These are phyloP conservation scores for Magallana gigas DNA, from an alignment of 1,140 invertebrate species.

Conservation along the genomic window DNA sequence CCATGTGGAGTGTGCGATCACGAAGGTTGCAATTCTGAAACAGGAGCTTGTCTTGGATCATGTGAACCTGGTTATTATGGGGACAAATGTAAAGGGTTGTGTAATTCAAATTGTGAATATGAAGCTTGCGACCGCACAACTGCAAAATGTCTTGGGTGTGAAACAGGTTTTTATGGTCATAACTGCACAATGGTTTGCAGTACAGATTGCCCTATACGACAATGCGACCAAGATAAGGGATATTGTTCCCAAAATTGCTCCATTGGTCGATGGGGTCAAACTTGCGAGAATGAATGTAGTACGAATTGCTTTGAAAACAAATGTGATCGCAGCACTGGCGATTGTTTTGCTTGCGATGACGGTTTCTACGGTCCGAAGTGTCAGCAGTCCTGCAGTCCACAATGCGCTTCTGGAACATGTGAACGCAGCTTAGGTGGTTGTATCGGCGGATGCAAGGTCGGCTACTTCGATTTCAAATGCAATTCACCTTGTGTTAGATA, in stretches of 20 bases:
- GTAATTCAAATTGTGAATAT: slow-evolving; percentile 30
- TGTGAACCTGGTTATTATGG: slow-evolving; percentile 58
- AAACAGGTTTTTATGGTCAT: slow-evolving; percentile 28
- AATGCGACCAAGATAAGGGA: slow-evolving; percentile 3
- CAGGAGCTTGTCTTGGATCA: slow-evolving; percentile 53
- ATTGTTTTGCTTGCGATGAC: slow-evolving; percentile 15
- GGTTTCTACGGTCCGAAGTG: slow-evolving; percentile 44
- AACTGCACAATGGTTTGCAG: slow-evolving; percentile 44
- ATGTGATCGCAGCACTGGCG: slow-evolving; percentile 22
- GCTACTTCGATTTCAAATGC: slow-evolving; percentile 55
- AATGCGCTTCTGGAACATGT: slow-evolving; percentile 44
- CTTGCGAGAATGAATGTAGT: slow-evolving; percentile 21
- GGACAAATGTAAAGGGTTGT: slow-evolving; percentile 36
- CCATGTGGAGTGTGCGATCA: not conserved
- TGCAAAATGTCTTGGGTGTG: slow-evolving; percentile 35
- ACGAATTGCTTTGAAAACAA: slow-evolving; percentile 1
- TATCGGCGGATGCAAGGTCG: slow-evolving; percentile 50
- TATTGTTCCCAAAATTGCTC: slow-evolving; percentile 36
- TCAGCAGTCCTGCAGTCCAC: not conserved
- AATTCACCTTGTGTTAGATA: not conserved
- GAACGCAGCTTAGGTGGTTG: slow-evolving; percentile 52
- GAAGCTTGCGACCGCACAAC: not conserved
- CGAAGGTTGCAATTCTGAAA: slow-evolving; percentile 44
- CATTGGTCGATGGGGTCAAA: slow-evolving; percentile 12
- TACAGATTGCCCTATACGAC: not conserved